Conservation (phyloP, 2,888 invertebrate species). For the Therioaphis trifolii region DNA sequence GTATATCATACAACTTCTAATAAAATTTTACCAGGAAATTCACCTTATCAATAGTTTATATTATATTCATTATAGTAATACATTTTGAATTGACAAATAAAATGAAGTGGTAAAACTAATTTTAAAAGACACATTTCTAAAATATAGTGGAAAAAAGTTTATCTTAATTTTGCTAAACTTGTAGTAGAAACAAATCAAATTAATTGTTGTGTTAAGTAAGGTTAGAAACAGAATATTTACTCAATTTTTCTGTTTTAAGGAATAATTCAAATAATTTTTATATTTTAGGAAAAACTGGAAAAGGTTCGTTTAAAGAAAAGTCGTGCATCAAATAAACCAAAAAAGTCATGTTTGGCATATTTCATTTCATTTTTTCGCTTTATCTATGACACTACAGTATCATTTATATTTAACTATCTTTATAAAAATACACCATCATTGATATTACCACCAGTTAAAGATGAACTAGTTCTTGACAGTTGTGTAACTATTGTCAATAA, state of each 20-base stretch:
- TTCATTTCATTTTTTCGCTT: slow-evolving; percentile 62
- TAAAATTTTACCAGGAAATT: too few species aligned
- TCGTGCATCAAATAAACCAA: slow-evolving; percentile 26
- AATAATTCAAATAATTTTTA: background rate
- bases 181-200: background rate
- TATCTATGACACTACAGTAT: slow-evolving; percentile 65
- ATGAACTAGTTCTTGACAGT: slow-evolving; percentile 73
- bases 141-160: too few species aligned
- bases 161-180: too few species aligned
- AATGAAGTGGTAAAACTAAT: too few species aligned
- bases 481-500: slow-evolving; percentile 76
- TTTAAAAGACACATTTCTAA: too few species aligned
- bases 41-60: too few species aligned
- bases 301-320: background rate
- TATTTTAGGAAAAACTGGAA: slow-evolving; percentile 32
- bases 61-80: too few species aligned
- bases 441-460: slow-evolving; percentile 69
- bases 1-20: too few species aligned
- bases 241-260: too few species aligned
- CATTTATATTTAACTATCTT: slow-evolving; percentile 65
- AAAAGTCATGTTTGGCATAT: slow-evolving; percentile 39
- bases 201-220: background rate
- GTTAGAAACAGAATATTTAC: background rate
- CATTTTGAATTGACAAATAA: too few species aligned
- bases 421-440: slow-evolving; percentile 65